Evolutionary conservation across 2,888 invertebrate genomes (phyloP).

Genomic region (Sepioteuthis lessoniana): DNA sequence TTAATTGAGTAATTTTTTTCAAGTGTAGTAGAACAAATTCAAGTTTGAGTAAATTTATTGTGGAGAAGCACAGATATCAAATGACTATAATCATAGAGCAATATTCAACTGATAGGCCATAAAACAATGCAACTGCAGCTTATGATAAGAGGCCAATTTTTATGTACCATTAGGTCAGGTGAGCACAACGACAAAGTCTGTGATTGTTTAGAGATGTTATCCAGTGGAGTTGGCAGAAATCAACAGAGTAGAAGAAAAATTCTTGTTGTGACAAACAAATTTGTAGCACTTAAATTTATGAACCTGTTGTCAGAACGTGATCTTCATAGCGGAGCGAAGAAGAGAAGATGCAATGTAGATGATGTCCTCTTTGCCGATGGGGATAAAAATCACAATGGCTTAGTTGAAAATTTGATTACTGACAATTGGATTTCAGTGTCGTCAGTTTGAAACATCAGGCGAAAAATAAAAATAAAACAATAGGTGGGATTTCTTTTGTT

Average conservation of each 20-base stretch:
- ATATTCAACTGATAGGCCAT: neutral
- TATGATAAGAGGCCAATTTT: neutral
- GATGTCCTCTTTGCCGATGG: slow-evolving; percentile 13
- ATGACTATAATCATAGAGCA: too few species aligned
- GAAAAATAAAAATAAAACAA: neutral
- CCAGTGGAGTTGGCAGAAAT: neutral
- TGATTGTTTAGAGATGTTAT: neutral
- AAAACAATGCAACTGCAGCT: neutral
- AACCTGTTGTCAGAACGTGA: too few species aligned
- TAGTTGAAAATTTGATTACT: slow-evolving; percentile 18
- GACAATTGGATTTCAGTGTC: slow-evolving; percentile 33
- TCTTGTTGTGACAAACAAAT: neutral
- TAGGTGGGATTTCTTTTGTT: neutral
- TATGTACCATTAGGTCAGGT: slow-evolving; percentile 33
- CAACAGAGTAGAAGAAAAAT: neutral
- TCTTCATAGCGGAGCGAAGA: neutral
- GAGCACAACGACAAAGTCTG: neutral
- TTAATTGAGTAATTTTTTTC: too few species aligned
- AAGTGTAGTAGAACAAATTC: too few species aligned
- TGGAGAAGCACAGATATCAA: too few species aligned
- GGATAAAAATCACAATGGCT: slow-evolving; percentile 33
- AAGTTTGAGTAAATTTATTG: too few species aligned
- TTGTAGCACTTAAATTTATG: slow-evolving; percentile 33
- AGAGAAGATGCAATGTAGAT: neutral
- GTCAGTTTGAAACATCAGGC: slow-evolving; percentile 5